A percentile compares a stretch with the other conserved stretches of the same genome.
These are phyloP conservation scores for Plusia festucae DNA, from an alignment of 2,888 invertebrate genomes.

Conservation along the genomic window DNA sequence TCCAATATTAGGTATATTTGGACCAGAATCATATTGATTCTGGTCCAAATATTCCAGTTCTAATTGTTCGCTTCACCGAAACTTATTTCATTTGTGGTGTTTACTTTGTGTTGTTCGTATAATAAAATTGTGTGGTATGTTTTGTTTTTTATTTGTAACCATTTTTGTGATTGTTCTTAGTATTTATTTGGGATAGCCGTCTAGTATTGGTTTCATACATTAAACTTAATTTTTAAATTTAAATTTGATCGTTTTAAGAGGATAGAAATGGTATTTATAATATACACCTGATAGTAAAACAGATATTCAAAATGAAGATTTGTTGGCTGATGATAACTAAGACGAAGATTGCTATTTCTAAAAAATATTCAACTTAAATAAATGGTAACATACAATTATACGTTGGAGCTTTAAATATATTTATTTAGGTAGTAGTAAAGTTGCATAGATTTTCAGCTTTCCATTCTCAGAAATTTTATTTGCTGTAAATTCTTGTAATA, in stretches of 20 bases:
- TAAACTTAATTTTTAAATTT: too few species aligned
- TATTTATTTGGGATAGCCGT: neutral
- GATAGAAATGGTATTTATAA: neutral
- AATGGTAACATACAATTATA: too few species aligned
- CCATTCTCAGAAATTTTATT: too few species aligned
- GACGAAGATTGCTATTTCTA: too few species aligned
- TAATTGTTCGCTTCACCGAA: constrained; percentile 37
- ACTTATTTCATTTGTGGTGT: constrained; percentile 44
- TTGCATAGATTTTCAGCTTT: too few species aligned
- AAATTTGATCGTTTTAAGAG: neutral
- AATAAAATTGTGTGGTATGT: constrained; percentile 16
- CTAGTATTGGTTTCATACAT: neutral
- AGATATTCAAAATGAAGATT: too few species aligned
- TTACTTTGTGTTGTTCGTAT: constrained; percentile 23
- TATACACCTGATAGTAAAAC: too few species aligned
- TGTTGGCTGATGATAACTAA: too few species aligned
- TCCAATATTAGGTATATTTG: constrained; percentile 19
- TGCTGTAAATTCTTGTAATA: too few species aligned
- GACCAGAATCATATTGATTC: constrained; percentile 26
- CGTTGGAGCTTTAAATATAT: too few species aligned
- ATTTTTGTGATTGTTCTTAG: neutral
- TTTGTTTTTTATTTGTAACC: neutral
- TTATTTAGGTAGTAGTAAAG: too few species aligned
- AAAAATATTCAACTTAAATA: too few species aligned
- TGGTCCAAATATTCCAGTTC: constrained; percentile 23